A percentile compares a stretch with the other conserved stretches of the same genome.
These are phyloP conservation scores for Bombus superbus DNA, from an alignment of 1,140 invertebrate species.

Conservation along the genomic window DNA sequence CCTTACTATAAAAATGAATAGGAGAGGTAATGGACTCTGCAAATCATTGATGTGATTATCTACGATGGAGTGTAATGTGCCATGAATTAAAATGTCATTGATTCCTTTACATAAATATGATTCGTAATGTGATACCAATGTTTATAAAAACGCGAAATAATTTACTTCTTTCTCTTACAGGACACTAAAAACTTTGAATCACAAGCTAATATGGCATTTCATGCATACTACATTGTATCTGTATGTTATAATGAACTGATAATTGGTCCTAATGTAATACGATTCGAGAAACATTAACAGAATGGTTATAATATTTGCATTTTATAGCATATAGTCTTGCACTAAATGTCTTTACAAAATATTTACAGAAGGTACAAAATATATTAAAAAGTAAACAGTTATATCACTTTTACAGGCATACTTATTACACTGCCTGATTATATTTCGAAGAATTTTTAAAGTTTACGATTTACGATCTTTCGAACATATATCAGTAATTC, in stretches of 20 bases:
- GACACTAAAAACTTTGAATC: conserved; percentile 23
- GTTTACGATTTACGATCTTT: conserved; percentile 42
- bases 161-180: conserved; percentile 16
- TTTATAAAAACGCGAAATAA: conserved; percentile 29
- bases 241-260: conserved; percentile 48
- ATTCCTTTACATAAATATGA: conserved; percentile 15
- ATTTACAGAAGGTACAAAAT: conserved; percentile 49
- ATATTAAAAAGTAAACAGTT: conserved; percentile 25
- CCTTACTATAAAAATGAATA: conserved; percentile 39
- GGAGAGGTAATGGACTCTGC: conserved; percentile 34
- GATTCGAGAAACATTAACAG: conserved; percentile 28
- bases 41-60: conserved; percentile 25
- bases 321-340: conserved; percentile 50
- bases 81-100: conserved; percentile 29
- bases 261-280: conserved; percentile 53
- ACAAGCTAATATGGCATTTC: conserved; percentile 5
- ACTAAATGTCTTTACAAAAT: conserved; percentile 47
- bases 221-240: conserved; percentile 37
- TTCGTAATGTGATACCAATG: not conserved
- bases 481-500: conserved; percentile 40
- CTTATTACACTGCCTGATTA: conserved; percentile 44
- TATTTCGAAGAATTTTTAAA: conserved; percentile 51
- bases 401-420: conserved; percentile 49
- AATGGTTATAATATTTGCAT: conserved; percentile 57
- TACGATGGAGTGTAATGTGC: conserved; percentile 39